Percentiles rank a stretch among this genome's conserved stretches.
phyloP scores from a whole-genome alignment of 2,888 invertebrate genomes.

The Aphidoletes aphidimyza region DNA sequence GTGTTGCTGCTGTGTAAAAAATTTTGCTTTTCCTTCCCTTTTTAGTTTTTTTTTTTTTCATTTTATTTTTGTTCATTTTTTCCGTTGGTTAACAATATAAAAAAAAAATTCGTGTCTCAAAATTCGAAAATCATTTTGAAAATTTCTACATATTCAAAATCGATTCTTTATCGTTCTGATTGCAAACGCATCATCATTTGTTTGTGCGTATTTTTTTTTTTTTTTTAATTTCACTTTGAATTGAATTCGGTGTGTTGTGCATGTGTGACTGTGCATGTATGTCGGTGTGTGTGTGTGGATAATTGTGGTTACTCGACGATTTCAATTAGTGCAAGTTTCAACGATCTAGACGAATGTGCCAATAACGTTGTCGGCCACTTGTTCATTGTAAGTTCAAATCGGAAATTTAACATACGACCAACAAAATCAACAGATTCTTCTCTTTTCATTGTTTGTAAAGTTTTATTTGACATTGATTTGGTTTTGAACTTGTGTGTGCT shows the following conservation, averaged over 20 bases:
- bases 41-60: conserved; percentile 34
- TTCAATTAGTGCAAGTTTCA: too few relatives aligned
- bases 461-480: too few relatives aligned
- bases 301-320: too few relatives aligned
- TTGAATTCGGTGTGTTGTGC: too few relatives aligned
- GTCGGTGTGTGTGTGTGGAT: background rate
- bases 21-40: conserved; percentile 52
- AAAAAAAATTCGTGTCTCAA: too few relatives aligned
- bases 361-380: too few relatives aligned
- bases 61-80: background rate
- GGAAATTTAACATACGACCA: too few relatives aligned
- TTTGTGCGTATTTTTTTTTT: background rate
- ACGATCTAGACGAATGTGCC: too few relatives aligned
- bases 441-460: too few relatives aligned
- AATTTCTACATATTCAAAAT: conserved; percentile 15
- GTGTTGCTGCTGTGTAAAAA: conserved; percentile 38
- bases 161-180: background rate
- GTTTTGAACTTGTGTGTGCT: background rate
- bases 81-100: background rate
- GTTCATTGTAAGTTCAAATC: too few relatives aligned
- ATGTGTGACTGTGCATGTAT: background rate
- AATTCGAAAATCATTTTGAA: background rate
- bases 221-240: conserved; percentile 7
- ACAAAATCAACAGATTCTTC: too few relatives aligned
- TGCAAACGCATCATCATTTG: background rate